Base-by-base conservation (phyloP, 2,113 vertebrate genomes). In the Oplegnathus fasciatus region DNA sequence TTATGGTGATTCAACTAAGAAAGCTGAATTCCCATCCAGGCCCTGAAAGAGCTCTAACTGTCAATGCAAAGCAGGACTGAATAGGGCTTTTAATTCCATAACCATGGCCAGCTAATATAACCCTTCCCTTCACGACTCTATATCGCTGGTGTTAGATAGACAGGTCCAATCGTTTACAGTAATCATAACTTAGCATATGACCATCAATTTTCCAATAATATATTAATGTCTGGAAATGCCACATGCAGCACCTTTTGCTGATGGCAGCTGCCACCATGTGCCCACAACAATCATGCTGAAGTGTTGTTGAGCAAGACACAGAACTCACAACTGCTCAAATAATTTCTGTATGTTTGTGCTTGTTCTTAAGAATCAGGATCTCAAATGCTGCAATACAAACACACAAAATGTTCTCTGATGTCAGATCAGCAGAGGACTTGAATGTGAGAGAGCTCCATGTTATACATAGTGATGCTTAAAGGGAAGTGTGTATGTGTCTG, bases 161-260 rank as follows among this genome's bases (percentile, higher is more conserved):
- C 67, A n/a, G 10, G 3, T 40, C 26, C 30, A 32, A 55, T n/a
- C 66, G 52, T 72, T 72, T 30, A 22, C 52, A 20, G 14, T 10
- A 2, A 11, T 77, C 34, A 48, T 58, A 48, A 22, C 30, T 48
- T 18, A 32, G 20, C 26, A 14, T 71, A 46, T 4, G 32, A 60
- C 22, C 0, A 22, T 55, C 34, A 18, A 20, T 73, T 61, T 67
- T 34, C 13, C 32, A 28, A 30, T 44, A 4, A 48, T 13, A 5
- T 52, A 62, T n/a, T 30, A 61, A 78, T 30, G 5, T 67, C 14
- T 61, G 32, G 17, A 76, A 78, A 86, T 46, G 58, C 32, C 48
- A 60, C 30, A 22, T 48, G 64, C 28, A 42, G n/a, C 26, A 71
- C 52, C 6, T 82, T n/a, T 22, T 4, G 18, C 58, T 9, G 26